Conservation (phyloP, 2,797 vertebrate species). For the Alcedo atthis region DNA sequence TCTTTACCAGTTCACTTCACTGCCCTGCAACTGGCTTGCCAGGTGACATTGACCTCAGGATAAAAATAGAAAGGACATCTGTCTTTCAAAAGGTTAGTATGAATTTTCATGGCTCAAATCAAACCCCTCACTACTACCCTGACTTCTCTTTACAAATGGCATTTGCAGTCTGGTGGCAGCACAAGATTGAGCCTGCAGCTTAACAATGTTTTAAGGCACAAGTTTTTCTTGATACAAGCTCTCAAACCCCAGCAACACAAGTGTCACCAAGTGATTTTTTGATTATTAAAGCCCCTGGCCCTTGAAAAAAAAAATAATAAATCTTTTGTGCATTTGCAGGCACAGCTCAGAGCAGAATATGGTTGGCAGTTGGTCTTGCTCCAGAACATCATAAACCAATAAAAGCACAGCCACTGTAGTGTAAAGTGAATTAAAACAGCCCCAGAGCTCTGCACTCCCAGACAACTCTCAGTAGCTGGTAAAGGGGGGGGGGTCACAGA, state of each 20-base stretch:
- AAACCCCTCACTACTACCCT: neutral
- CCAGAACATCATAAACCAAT: neutral
- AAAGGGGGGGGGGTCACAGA: neutral
- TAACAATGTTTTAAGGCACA: neutral
- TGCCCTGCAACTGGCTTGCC: conserved; percentile 31
- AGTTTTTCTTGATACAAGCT: neutral
- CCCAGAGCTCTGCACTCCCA: neutral
- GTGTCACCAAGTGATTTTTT: neutral
- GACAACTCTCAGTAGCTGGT: neutral
- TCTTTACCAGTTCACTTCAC: conserved; percentile 18
- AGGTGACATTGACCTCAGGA: conserved; percentile 56
- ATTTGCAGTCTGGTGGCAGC: neutral
- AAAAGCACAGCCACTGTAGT: neutral
- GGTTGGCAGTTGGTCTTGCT: neutral
- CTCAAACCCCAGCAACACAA: neutral
- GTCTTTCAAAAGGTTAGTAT: conserved; percentile 21
- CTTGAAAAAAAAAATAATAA: neutral
- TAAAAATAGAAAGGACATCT: conserved; percentile 56
- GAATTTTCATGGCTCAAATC: neutral
- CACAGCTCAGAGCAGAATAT: neutral
- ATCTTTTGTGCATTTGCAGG: neutral
- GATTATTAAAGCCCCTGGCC: neutral
- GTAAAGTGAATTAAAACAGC: neutral
- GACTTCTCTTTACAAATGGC: neutral
- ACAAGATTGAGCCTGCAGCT: neutral